Conservation (phyloP, 2,113 vertebrate species). For the Pluvianellus socialis region DNA sequence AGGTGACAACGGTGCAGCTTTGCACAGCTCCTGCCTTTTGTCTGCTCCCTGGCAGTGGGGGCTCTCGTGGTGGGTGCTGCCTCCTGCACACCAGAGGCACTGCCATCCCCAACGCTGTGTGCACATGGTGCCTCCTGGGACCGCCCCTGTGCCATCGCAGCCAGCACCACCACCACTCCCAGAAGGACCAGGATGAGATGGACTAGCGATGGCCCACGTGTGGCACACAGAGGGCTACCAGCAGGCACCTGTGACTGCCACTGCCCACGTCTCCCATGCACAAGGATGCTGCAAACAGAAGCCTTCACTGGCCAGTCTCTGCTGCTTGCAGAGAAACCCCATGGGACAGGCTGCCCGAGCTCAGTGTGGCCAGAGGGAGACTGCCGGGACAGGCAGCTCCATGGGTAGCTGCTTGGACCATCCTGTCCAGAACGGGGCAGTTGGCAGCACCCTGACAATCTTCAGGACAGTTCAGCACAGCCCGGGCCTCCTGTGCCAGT, state of each 20-base stretch:
- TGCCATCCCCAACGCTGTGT: fast-evolving
- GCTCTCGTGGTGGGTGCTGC: neutral
- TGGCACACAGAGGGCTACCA: neutral
- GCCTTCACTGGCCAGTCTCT: neutral
- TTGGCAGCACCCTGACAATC: neutral
- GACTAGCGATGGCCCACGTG: neutral
- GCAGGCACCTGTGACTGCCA: neutral
- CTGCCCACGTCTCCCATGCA: fast-evolving
- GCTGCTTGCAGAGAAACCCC: neutral
- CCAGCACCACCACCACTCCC: neutral
- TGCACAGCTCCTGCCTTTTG: neutral
- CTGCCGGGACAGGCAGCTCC: neutral
- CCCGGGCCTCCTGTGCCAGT: neutral
- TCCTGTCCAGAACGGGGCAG: neutral
- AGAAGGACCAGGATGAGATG: neutral
- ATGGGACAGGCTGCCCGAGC: neutral
- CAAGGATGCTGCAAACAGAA: neutral
- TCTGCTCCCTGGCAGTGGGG: neutral
- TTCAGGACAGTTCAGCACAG: neutral
- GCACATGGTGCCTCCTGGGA: neutral
- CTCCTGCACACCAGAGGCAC: neutral
- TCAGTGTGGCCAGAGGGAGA: fast-evolving
- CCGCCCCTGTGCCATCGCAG: neutral
- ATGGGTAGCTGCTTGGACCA: neutral
- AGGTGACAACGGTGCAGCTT: neutral